Evolutionary conservation across 37 sponge, comb jelly and placozoan species (phyloP), one percentile per base, ranked within the genome.

Genomic region (Geodia barretti): DNA sequence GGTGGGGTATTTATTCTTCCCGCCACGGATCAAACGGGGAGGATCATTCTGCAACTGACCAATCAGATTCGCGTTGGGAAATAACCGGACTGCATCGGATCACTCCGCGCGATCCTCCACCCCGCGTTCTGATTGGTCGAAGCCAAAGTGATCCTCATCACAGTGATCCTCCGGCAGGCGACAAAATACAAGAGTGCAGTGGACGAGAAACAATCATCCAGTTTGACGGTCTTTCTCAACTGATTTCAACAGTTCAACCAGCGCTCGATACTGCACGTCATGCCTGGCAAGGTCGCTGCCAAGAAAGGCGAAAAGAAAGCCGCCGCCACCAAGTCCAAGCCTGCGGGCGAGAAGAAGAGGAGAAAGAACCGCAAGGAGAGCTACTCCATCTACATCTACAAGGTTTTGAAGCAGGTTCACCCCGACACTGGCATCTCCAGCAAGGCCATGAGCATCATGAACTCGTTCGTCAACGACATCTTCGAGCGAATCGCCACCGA

Each of bases 381-480:
- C 41, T 94, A 91, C 88, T 91, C 92, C 85, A 91, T 97, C 78
- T 97, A 97, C 92, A 91, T 97, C 90, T 97, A 97, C 97, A 97
- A 97, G 67, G 97, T 97, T 24, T 79, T 97, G 85, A 97, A 94
- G 88, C 97, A 97, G 83, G 97, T 97, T 7, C 97, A 97, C 88
- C 97, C 94, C 41, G 97, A 97, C 80, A 97, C 97, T 75, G 94
- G 94, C 42, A 94, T 97, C 87, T 91, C 92, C 92, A 70, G 75
- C 72, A 97, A 94, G 79, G 97, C 93, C 77, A 97, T 97, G 97
- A 88, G 89, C 85, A 97, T 97, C 97, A 97, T 97, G 97, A 97
- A 97, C 90, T 94, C 95, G 32, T 97, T 97, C 83, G 93, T 93
- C 41, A 92, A 90, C 75, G 93, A 96, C 79, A 85, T 96, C 84